These are phyloP conservation scores for Heteromormyrus szaboi DNA, from an alignment of 2,797 vertebrate species.

Conservation along the genomic window DNA sequence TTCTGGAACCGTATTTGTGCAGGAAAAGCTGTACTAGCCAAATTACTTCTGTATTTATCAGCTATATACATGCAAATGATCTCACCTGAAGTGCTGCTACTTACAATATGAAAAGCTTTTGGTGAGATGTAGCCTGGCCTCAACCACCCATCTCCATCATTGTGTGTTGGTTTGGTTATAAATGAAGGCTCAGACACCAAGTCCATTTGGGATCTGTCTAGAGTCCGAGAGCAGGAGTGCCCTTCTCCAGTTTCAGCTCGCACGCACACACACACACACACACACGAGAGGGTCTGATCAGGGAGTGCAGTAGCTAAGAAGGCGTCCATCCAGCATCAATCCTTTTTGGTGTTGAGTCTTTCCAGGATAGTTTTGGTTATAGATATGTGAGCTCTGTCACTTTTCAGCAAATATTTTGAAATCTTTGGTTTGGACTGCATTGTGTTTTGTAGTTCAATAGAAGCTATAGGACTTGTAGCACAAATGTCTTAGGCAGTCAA, in stretches of 20 bases:
- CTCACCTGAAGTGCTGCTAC: background rate
- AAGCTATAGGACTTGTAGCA: background rate
- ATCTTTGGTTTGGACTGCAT: background rate
- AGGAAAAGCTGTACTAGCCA: background rate
- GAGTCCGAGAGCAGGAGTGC: slow-evolving; percentile 44
- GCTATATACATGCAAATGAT: background rate
- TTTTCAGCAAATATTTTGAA: background rate
- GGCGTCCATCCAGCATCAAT: background rate
- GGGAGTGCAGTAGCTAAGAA: background rate
- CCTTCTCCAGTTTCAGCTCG: background rate
- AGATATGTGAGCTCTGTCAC: background rate
- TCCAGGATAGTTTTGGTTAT: background rate
- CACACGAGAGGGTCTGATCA: background rate
- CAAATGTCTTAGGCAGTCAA: background rate
- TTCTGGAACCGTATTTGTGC: background rate
- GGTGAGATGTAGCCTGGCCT: background rate
- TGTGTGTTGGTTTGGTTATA: slow-evolving; percentile 32
- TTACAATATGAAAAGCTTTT: background rate
- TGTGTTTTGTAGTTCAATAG: background rate
- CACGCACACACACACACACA: background rate
- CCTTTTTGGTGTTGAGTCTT: background rate
- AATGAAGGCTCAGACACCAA: slow-evolving; percentile 60
- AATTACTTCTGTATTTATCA: background rate
- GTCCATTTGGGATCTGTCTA: slow-evolving; percentile 50
- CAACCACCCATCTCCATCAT: slow-evolving; percentile 26